Evolutionary conservation across 1,140 invertebrate species (phyloP).

Genomic region (Achroia grisella): DNA sequence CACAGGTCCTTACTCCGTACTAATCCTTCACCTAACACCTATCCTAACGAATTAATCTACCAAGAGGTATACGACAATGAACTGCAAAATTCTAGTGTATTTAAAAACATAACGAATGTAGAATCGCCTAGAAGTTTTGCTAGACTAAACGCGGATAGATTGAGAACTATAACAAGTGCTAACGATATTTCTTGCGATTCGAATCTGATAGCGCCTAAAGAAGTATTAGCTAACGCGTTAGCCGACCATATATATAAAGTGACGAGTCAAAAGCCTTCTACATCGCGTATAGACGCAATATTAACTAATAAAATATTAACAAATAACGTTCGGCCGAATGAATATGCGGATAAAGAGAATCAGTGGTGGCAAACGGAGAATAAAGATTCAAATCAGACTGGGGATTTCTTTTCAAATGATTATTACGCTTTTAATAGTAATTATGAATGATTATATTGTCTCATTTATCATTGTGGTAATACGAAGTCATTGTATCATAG

Average conservation of each 20-base stretch:
- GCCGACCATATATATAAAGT: constrained; percentile 72
- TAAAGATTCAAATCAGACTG: constrained; percentile 32
- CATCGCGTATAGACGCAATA: constrained; percentile 63
- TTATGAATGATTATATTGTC: not conserved
- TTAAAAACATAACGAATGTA: constrained; percentile 54
- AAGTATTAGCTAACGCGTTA: constrained; percentile 60
- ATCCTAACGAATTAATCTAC: constrained; percentile 11
- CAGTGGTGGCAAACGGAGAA: constrained; percentile 51
- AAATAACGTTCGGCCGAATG: constrained; percentile 9
- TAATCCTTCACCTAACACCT: constrained; percentile 53
- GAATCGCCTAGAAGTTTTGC: constrained; percentile 58
- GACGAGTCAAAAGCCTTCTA: constrained; percentile 71
- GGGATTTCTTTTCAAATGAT: constrained; percentile 47
- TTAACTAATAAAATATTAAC: constrained; percentile 65
- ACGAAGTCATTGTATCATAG: not conserved
- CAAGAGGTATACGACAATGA: constrained; percentile 23
- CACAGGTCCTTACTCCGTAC: constrained; percentile 66
- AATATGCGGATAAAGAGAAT: constrained; percentile 47
- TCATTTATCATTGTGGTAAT: constrained; percentile 19
- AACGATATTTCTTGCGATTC: constrained; percentile 44
- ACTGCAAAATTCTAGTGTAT: constrained; percentile 27
- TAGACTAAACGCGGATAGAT: constrained; percentile 62
- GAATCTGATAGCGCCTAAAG: constrained; percentile 57
- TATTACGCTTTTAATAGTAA: constrained; percentile 26
- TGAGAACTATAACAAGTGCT: constrained; percentile 47